Evolutionary conservation across 2,888 invertebrate genomes (phyloP), one percentile per base, ranked within the genome.

Genomic region (Meteorus colon): DNA sequence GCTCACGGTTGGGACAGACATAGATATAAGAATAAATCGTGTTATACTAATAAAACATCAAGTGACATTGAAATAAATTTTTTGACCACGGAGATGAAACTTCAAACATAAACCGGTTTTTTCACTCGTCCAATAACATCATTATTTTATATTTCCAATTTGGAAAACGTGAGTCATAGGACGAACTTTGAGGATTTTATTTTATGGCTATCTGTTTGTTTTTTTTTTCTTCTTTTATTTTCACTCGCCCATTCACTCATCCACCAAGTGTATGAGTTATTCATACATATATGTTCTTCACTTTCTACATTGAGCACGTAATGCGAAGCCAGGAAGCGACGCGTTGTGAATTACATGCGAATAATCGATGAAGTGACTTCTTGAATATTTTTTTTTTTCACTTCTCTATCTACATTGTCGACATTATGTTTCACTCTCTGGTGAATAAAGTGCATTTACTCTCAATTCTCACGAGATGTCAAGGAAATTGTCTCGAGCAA

Each of bases 291-390:
- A 41, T 12, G 8, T 41, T 55, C 24, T 19, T 66, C 55, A 75
- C 75, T 75, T 75, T 75, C 75, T 75, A 75, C 65, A 48, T 3
- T n/a, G 34, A 51, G 59, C 48, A 71, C 66, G 71, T 71, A 71
- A 75, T 71, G 66, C 71, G 29, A 41, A 70, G 69, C 51, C 59
- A 59, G 71, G 71, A 71, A 71, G 71, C 69, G 59, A 59, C 51
- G 6, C 19, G 24, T 24, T 60, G 71, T 71, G 71, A 19, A 66
- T 66, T 41, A 71, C 75, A 67, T 24, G 68, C 55, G 37, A 75
- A 75, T 70, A 34, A 41, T 51, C 48, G 68, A 51, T 51, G 51
- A 51, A 31, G 27, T 8, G 55, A 19, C 55, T 19, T 55, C 55
- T 19, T 19, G 19, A 19, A 24, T 68, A 6, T 68, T 51, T 45